Conservation (phyloP, 2,113 vertebrate species). For the Atrichornis clamosus region DNA sequence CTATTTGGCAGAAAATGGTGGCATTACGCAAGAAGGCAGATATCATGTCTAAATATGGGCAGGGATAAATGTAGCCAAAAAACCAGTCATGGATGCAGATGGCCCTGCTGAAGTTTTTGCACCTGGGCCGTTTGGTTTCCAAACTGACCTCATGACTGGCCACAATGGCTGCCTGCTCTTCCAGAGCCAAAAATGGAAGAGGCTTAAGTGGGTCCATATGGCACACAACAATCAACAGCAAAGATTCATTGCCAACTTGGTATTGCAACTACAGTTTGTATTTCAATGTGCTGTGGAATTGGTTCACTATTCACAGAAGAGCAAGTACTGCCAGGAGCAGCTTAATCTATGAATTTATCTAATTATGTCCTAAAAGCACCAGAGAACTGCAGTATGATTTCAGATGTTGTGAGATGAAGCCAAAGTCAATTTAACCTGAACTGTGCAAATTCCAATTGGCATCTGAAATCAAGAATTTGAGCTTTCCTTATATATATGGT, state of each 20-base stretch:
- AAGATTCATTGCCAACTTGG: slow-evolving; percentile 53
- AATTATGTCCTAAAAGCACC: slow-evolving; percentile 67
- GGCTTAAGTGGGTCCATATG: slow-evolving; percentile 74
- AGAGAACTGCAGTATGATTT: slow-evolving; percentile 56
- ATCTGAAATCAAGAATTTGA: slow-evolving; percentile 26
- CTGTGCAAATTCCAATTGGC: slow-evolving; percentile 17
- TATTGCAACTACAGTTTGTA: slow-evolving; percentile 57
- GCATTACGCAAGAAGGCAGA: slow-evolving; percentile 20
- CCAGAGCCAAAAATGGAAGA: slow-evolving; percentile 61
- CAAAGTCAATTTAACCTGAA: slow-evolving; percentile 69
- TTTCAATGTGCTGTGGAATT: slow-evolving; percentile 65
- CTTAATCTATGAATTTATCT: slow-evolving; percentile 72
- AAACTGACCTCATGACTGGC: slow-evolving; percentile 67
- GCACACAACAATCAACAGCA: slow-evolving; percentile 60
- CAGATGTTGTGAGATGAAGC: slow-evolving; percentile 60
- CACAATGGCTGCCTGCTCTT: slow-evolving; percentile 56
- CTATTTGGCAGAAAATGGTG: neutral
- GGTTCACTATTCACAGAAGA: slow-evolving; percentile 66
- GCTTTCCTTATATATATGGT: neutral
- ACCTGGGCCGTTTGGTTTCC: slow-evolving; percentile 62
- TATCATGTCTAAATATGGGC: slow-evolving; percentile 29
- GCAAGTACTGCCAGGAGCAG: slow-evolving; percentile 64
- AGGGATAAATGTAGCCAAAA: slow-evolving; percentile 6
- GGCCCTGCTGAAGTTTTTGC: slow-evolving; percentile 65
- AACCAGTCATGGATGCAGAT: slow-evolving; percentile 48